Percentiles rank a stretch among this genome's conserved stretches.
Conservation (phyloP, 2,797 vertebrate species). For the Petrocephalus sullivani region DNA sequence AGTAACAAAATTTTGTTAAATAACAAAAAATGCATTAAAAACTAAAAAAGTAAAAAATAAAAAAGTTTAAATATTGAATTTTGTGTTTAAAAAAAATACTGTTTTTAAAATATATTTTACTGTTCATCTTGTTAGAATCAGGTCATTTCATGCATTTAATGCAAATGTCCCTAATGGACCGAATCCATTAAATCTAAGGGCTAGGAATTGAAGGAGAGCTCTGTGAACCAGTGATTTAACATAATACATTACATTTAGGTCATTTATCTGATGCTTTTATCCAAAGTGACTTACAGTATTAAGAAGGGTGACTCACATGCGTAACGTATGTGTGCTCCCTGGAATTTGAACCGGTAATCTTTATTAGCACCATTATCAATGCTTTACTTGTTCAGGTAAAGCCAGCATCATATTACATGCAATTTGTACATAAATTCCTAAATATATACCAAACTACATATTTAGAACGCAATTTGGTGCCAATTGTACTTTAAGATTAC, state of each 20-base stretch:
- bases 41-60: too few species aligned
- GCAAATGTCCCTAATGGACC: background rate
- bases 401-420: background rate
- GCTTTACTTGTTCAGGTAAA: background rate
- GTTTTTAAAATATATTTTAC: background rate
- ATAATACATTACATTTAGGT: background rate
- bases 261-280: background rate
- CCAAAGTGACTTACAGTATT: background rate
- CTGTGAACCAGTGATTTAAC: background rate
- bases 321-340: background rate
- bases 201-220: background rate
- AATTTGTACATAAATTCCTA: background rate
- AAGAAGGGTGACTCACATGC: background rate
- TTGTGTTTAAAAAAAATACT: slow-evolving; percentile 5
- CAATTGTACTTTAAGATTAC: background rate
- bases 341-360: background rate
- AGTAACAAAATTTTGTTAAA: background rate
- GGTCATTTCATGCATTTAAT: background rate
- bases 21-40: background rate
- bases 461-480: background rate
- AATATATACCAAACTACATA: background rate
- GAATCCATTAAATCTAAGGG: background rate
- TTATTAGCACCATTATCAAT: background rate
- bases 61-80: background rate
- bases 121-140: background rate